Base-by-base conservation (phyloP, 2,888 invertebrate species). In the Heteromurus nitidus region DNA sequence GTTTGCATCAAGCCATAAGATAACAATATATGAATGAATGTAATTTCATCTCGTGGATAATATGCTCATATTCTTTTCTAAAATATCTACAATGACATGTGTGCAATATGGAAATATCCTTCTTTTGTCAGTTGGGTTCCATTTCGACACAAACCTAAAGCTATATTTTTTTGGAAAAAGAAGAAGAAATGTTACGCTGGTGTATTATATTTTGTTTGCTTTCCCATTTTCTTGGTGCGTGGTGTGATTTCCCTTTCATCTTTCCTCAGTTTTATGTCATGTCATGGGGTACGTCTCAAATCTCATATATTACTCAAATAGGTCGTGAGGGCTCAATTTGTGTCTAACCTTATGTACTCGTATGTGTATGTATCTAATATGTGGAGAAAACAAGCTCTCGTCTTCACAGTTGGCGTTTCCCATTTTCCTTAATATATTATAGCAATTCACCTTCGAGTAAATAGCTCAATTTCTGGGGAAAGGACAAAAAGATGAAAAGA, bases 291-390 rank as follows among this genome's bases (percentile, higher is more conserved):
- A n/a, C 58, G 55, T 53, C 58, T 65, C 64, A 50, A 50, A 77
- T 77, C 69, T 28, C 72, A 72, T 77, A 77, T 69, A 69, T 70
- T 50, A 65, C 28, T 65, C 28, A 69, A 79, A 79, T 70, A 16
- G 77, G 58, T 62, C 53, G 65, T 72, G 44, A 42, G 79, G 65
- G 73, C 20, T 73, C 47, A 47, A 62, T 73, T 73, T 73, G 31
- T 30, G 73, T 60, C 31, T n/a, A n/a, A n/a, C n/a, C n/a, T n/a
- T n/a, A n/a, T n/a, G n/a, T n/a, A n/a, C n/a, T n/a, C n/a, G n/a
- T n/a, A n/a, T n/a, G n/a, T n/a, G n/a, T n/a, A n/a, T n/a, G n/a
- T n/a, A n/a, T n/a, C n/a, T n/a, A n/a, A n/a, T n/a, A n/a, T n/a
- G n/a, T 73, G 55, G 26, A 55, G 26, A 55, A 20, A 50, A 9